Base-by-base conservation (phyloP, 1,140 invertebrate species). In the Prorops nasuta region DNA sequence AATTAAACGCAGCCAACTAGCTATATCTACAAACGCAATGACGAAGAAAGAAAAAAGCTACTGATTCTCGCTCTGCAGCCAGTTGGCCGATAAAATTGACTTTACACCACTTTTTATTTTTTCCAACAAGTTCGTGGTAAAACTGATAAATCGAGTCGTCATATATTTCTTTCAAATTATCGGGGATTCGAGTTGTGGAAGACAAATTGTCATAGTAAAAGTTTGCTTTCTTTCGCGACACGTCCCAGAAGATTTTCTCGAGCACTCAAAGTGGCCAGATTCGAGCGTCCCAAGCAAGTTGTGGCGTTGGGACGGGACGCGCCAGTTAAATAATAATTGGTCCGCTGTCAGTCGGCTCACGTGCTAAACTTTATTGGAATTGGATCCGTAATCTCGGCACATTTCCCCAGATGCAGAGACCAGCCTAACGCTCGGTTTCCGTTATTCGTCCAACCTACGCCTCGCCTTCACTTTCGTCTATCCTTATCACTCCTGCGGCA, bases 291-390 rank as follows among this genome's bases (percentile, higher is more conserved):
- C 16, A 44, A 54, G 49, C 40, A 37, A 36, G 16, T 22, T n/a
- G 12, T 17, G 35, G 39, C 3, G 14, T 21, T 32, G 35, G 21
- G 38, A 36, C 34, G 15, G 39, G 41, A 22, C 36, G 54, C 60
- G 66, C 56, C 57, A 52, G 58, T 69, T 72, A 71, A 70, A 72
- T 73, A 72, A 73, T 73, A 71, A 73, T 73, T 68, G 58, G 65
- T 54, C 58, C 54, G 62, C 54, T 60, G 58, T 67, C 60, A 70
- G 64, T 70, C 67, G 55, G 43, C 66, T 72, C 70, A 71, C 70
- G 72, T 71, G 54, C 58, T 48, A 61, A 72, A 72, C 67, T 73
- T 73, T 71, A 72, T 73, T 69, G 71, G 72, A 72, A 75, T 69
- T 71, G 72, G 67, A 71, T 66, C 64, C 65, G 71, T 71, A 69